Evolutionary conservation across 2,113 vertebrate genomes (phyloP).

Genomic region (Syrrhaptes paradoxus): DNA sequence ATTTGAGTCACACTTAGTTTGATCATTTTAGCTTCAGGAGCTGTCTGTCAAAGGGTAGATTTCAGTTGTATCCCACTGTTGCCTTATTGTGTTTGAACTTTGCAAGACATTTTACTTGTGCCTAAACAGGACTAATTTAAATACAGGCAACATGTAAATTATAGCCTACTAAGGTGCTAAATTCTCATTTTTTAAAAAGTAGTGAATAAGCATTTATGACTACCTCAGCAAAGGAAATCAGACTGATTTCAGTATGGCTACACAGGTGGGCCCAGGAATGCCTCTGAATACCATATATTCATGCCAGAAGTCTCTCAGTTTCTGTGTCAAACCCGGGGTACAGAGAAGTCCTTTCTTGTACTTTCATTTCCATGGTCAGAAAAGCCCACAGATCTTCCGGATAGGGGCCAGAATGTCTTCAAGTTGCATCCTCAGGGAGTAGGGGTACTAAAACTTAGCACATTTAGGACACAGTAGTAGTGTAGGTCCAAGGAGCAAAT

Average conservation of each 20-base stretch:
- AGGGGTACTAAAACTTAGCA: background rate
- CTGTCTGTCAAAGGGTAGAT: background rate
- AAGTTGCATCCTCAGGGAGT: background rate
- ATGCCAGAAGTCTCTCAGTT: background rate
- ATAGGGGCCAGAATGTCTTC: background rate
- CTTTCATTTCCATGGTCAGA: background rate
- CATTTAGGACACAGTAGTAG: rapidly evolving
- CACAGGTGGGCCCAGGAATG: background rate
- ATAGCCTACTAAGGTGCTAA: background rate
- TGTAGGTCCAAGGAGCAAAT: background rate
- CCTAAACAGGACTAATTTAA: background rate
- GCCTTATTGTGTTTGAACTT: conserved; percentile 4
- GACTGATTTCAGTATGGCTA: background rate
- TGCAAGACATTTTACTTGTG: background rate
- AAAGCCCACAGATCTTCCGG: background rate
- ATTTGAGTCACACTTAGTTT: background rate
- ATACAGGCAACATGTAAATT: background rate
- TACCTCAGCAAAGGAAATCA: background rate
- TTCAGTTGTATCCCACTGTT: background rate
- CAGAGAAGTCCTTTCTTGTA: rapidly evolving
- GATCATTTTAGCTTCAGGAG: conserved; percentile 7
- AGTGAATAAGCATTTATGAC: background rate
- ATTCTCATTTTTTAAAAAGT: background rate
- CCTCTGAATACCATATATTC: background rate
- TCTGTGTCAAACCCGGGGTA: background rate